Evolutionary conservation across 1,140 invertebrate genomes (phyloP).

Genomic region (Parapsyche elsis): DNA sequence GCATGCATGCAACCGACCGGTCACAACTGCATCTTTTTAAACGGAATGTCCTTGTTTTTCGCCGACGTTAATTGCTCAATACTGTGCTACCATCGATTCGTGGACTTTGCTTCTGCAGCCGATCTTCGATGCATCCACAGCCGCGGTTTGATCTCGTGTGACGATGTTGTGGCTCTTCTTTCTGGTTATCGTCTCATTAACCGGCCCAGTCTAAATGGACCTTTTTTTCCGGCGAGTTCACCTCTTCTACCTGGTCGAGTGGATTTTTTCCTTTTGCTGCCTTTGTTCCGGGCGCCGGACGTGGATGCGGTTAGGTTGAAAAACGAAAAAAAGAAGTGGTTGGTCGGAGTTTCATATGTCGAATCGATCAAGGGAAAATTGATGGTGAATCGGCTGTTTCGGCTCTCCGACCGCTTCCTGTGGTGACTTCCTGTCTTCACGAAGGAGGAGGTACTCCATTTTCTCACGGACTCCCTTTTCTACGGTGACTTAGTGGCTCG

Average conservation of each 20-base stretch:
- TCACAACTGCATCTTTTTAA: constrained; percentile 1
- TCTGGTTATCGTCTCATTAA: constrained; percentile 4
- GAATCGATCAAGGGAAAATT: not conserved
- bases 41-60: not conserved
- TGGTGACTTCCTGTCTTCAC: not conserved
- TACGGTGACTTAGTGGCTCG: too few species aligned
- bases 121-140: too few species aligned
- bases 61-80: constrained; percentile 4
- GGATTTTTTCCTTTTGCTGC: not conserved
- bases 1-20: too few species aligned
- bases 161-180: not conserved
- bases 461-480: not conserved
- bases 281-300: constrained; percentile 32
- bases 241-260: not conserved
- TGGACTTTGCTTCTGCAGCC: too few species aligned
- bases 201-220: not conserved
- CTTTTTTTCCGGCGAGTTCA: constrained; percentile 8
- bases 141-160: too few species aligned
- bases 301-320: constrained; percentile 25
- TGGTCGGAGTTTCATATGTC: not conserved
- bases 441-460: not conserved
- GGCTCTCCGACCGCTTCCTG: not conserved
- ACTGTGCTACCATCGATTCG: not conserved
- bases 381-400: not conserved
- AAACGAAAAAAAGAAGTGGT: constrained; percentile 15